A percentile compares a stretch with the other conserved stretches of the same genome.
Conservation (phyloP, 1,140 invertebrate genomes). For the Pseudobourletiella spinata region DNA sequence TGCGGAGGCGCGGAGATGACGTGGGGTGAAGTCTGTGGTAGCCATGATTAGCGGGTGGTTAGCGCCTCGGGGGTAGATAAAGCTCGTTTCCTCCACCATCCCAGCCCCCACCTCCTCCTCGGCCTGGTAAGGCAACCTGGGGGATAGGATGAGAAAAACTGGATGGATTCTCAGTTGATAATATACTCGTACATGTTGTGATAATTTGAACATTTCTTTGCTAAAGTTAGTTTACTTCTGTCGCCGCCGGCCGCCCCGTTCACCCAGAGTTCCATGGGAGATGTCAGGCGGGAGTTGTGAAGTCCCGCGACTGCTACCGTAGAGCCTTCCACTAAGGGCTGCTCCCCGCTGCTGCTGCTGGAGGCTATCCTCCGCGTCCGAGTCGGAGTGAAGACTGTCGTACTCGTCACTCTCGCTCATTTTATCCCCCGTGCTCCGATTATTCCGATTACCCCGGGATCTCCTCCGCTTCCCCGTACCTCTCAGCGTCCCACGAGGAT, state of each 20-base stretch:
- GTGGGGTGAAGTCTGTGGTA: neutral
- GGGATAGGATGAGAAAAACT: too few species aligned
- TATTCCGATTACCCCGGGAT: neutral
- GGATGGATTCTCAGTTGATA: too few species aligned
- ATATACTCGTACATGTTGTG: neutral
- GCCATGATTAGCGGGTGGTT: too few species aligned
- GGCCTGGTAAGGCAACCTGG: neutral
- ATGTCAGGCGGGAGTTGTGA: neutral
- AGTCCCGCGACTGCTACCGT: neutral
- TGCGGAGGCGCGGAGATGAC: neutral
- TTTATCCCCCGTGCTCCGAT: neutral
- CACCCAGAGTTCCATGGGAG: neutral
- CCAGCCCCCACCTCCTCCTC: neutral
- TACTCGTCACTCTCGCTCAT: conserved; percentile 26
- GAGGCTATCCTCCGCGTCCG: neutral
- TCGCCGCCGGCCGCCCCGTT: too few species aligned
- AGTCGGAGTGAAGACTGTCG: conserved; percentile 22
- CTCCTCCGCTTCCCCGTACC: conserved; percentile 3
- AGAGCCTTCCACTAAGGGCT: too few species aligned
- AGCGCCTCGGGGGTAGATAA: neutral
- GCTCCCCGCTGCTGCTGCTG: neutral
- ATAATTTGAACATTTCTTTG: neutral
- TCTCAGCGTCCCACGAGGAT: conserved; percentile 1
- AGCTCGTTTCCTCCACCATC: neutral
- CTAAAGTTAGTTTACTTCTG: neutral